Base-by-base conservation (phyloP, 2,113 vertebrate genomes). In the Rhabdomys dilectus region DNA sequence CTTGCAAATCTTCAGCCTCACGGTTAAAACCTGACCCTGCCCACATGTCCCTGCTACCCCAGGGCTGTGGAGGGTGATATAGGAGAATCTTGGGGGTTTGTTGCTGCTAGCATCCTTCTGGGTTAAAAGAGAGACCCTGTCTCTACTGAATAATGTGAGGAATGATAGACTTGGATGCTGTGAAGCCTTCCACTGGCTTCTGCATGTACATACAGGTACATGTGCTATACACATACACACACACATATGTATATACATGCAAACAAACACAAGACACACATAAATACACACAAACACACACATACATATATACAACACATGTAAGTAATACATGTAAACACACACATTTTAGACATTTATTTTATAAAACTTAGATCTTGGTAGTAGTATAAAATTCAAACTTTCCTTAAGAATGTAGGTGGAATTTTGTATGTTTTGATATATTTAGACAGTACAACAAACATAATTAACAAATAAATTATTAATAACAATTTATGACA, bases 301-400 rank as follows among this genome's bases (percentile, higher is more conserved):
- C 9, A 21, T 56, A 5, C 9, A 53, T 56, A 22, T 58, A 36
- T 58, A 39, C 10, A 58, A 22, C 78, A 81, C 36, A 36, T 36
- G 36, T 13, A 82, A 26, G 36, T 82, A 15, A 26, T 82, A 58
- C 31, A 58, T 22, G 58, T 51, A 58, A n/a, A 21, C 22, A 58
- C 53, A 56, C 19, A 39, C 5, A 81, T 82, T 58, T 58, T 6
- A 82, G 51, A 82, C 6, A 34, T 26, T 58, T 82, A 22, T 4
- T 24, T 95, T 88, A 11, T 80, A 93, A 87, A 66, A 91, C 6
- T 89, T 70, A 70, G 64, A 66, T 62, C 24, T 95, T 85, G 56
- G 39, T 48, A 84, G 13, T 70, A 87, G 31, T 45, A 45, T 92
- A 51, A 82, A 51, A 75, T 8, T 17, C 60, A 84, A 51, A 75